Evolutionary conservation across 37 sponge, comb jelly and placozoan genomes (phyloP).

Genomic region (Sycon ciliatum): DNA sequence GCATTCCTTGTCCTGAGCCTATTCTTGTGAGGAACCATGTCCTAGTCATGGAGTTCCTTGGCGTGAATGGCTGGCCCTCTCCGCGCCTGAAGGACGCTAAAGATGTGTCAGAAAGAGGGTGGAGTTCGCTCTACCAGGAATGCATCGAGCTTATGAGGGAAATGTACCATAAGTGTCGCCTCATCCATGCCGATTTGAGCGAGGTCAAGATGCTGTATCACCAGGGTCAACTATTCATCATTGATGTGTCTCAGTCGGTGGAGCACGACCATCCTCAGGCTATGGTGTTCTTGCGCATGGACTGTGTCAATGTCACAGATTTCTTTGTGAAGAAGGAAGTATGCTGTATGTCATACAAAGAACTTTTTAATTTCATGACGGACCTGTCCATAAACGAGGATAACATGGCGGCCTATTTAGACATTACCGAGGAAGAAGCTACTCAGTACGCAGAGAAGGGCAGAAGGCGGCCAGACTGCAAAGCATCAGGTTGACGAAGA

Average conservation of each 20-base stretch:
- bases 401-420: conserved; percentile 77
- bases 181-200: conserved; percentile 97
- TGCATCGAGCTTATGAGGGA: conserved; percentile 71
- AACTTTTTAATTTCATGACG: conserved; percentile 90
- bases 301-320: conserved; percentile 82
- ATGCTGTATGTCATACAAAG: conserved; percentile 72
- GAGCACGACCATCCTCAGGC: conserved; percentile 98
- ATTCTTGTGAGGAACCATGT: too few relatives aligned
- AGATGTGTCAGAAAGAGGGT: conserved; percentile 60
- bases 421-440: too few relatives aligned
- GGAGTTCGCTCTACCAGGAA: conserved; percentile 76
- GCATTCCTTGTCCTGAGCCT: too few relatives aligned
- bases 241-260: conserved; percentile 98
- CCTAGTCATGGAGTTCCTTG: too few relatives aligned
- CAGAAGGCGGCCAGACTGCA: background rate
- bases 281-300: conserved; percentile 87
- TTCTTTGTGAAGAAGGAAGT: conserved; percentile 55
- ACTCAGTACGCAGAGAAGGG: too few relatives aligned
- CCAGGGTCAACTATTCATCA: conserved; percentile 64
- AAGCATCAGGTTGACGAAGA: conserved; percentile 5
- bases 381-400: conserved; percentile 70
- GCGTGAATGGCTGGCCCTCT: too few relatives aligned
- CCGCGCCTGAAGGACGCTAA: conserved; percentile 78
- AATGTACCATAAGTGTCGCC: conserved; percentile 60
- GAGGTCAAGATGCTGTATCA: conserved; percentile 84